Evolutionary conservation across 2,888 invertebrate genomes (phyloP).

Genomic region (Timandra comae): DNA sequence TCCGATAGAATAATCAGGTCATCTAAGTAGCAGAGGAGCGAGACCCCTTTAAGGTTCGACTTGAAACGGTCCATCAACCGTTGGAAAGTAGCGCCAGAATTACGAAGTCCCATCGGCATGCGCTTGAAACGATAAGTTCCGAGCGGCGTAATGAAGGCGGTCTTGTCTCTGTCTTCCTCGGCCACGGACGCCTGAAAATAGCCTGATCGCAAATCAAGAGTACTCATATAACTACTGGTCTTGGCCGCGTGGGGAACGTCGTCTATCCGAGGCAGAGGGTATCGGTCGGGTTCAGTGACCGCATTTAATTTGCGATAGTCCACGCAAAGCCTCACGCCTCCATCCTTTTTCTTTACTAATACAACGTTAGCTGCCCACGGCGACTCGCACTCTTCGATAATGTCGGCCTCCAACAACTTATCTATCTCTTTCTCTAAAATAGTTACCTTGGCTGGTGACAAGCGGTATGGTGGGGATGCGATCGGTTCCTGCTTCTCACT

Average conservation of each 20-base stretch:
- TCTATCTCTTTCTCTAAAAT: constrained; percentile 10
- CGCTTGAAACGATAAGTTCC: constrained; percentile 30
- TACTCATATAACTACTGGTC: constrained; percentile 22
- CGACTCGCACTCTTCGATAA: constrained; percentile 1
- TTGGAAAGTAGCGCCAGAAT: constrained; percentile 33
- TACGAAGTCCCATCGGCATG: constrained; percentile 25
- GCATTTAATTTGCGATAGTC: constrained; percentile 33
- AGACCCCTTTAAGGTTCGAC: too few relatives aligned
- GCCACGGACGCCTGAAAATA: constrained; percentile 28
- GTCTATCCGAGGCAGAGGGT: too few relatives aligned
- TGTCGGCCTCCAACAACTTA: constrained; percentile 4
- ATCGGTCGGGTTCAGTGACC: constrained; percentile 23
- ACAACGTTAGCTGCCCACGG: background rate
- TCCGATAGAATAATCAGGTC: constrained; percentile 28
- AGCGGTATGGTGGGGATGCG: background rate
- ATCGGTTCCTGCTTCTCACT: too few relatives aligned
- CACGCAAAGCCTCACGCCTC: constrained; percentile 30
- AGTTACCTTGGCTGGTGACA: constrained; percentile 7
- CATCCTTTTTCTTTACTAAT: constrained; percentile 34
- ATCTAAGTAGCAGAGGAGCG: constrained; percentile 32
- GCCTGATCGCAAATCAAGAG: constrained; percentile 25
- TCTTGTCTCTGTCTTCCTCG: constrained; percentile 30
- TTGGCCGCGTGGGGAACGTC: constrained; percentile 26
- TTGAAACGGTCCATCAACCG: constrained; percentile 23
- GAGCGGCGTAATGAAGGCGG: constrained; percentile 32